These are phyloP conservation scores for Athene cunicularia DNA, from an alignment of 2,113 vertebrate genomes.

Conservation along the genomic window DNA sequence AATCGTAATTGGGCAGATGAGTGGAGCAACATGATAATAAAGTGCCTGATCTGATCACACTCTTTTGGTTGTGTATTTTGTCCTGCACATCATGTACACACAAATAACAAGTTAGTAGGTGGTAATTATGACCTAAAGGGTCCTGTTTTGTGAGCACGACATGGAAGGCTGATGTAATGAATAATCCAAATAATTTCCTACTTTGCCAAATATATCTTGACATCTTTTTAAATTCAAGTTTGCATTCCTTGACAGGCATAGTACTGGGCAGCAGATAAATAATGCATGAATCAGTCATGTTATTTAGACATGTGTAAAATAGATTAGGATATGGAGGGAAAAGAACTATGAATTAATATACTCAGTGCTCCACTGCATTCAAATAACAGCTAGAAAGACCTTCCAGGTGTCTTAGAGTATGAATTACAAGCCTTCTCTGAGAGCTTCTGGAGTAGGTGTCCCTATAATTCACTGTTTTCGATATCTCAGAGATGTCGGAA, in stretches of 20 bases:
- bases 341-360: background rate
- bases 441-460: background rate
- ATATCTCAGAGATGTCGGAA: background rate
- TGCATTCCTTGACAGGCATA: background rate
- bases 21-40: background rate
- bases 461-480: background rate
- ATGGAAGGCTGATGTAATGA: background rate
- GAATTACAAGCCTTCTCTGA: background rate
- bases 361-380: background rate
- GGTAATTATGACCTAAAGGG: background rate
- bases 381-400: slow-evolving; percentile 4
- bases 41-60: background rate
- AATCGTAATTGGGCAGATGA: background rate
- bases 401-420: background rate
- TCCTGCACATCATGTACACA: background rate
- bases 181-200: background rate
- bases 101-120: background rate
- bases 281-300: background rate
- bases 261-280: background rate
- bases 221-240: background rate
- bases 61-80: background rate
- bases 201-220: background rate
- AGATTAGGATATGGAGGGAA: background rate
- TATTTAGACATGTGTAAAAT: background rate
- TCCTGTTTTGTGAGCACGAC: background rate